Conservation (phyloP, 2,888 invertebrate genomes). For the Phorcus lineatus region DNA sequence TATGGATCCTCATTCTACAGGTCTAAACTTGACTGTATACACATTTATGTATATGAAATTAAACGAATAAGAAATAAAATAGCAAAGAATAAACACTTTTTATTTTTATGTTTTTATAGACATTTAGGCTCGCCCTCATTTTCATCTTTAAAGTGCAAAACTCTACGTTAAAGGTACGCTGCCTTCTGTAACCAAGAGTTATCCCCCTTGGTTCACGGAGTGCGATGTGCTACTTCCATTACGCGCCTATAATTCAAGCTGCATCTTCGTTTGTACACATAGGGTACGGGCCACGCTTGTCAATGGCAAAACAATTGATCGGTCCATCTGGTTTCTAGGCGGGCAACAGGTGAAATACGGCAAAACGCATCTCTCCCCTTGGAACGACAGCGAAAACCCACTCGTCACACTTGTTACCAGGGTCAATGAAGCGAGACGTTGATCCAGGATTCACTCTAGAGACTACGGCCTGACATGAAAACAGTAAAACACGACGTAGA, state of each 20-base stretch:
- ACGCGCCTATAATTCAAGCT: background rate
- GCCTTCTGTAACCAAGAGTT: background rate
- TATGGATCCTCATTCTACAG: too few relatives aligned
- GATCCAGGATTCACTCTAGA: background rate
- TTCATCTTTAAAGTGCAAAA: too few relatives aligned
- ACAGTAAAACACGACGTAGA: background rate
- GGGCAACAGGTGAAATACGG: background rate
- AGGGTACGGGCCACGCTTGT: background rate
- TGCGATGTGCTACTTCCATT: background rate
- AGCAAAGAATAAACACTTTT: too few relatives aligned
- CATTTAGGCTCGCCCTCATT: too few relatives aligned
- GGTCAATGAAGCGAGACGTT: background rate
- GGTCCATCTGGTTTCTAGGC: background rate
- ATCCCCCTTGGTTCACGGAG: background rate
- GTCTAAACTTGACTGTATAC: too few relatives aligned
- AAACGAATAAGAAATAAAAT: too few relatives aligned
- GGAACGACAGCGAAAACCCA: background rate
- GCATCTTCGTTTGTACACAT: background rate
- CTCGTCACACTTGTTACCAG: slow-evolving; percentile 8
- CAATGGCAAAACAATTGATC: slow-evolving; percentile 16
- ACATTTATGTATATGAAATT: too few relatives aligned
- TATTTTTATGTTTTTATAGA: too few relatives aligned
- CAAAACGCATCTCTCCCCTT: background rate
- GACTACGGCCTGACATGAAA: slow-evolving; percentile 1
- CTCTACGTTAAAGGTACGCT: background rate